These are phyloP conservation scores for Drosophila biarmipes DNA, from an alignment of 1,140 invertebrate genomes.

Conservation along the genomic window DNA sequence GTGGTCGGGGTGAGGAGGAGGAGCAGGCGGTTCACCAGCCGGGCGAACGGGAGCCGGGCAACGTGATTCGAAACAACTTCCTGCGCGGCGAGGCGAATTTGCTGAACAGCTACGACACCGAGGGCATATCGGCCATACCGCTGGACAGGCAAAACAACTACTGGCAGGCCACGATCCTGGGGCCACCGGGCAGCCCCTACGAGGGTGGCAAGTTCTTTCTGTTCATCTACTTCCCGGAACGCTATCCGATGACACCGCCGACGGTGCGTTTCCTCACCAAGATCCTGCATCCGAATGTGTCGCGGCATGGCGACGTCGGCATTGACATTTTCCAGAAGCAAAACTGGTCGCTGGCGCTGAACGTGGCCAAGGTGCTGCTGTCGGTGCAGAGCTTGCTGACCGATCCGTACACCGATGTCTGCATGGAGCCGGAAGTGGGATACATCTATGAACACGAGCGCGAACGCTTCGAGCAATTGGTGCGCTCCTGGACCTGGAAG, in stretches of 20 bases:
- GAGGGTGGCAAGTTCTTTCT: conserved; percentile 98
- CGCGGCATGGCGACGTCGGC: conserved; percentile 97
- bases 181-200: conserved; percentile 95
- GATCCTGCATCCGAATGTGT: conserved; percentile 97
- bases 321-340: conserved; percentile 97
- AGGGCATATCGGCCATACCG: conserved; percentile 95
- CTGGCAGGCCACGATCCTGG: conserved; percentile 96
- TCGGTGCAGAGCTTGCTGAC: conserved; percentile 96
- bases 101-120: conserved; percentile 92
- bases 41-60: conserved; percentile 86
- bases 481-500: conserved; percentile 95
- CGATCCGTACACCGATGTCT: conserved; percentile 95
- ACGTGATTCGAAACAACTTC: conserved; percentile 90
- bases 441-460: conserved; percentile 92
- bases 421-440: conserved; percentile 96
- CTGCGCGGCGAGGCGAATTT: conserved; percentile 89
- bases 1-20: conserved; percentile 86
- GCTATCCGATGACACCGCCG: conserved; percentile 96
- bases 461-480: conserved; percentile 91
- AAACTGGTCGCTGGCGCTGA: conserved; percentile 97
- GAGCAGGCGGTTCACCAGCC: conserved; percentile 79
- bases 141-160: conserved; percentile 93
- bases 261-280: conserved; percentile 95
- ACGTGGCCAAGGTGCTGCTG: conserved; percentile 95
- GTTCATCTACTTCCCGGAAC: conserved; percentile 92